These are phyloP conservation scores for Aspidiotus destructor DNA, from an alignment of 2,888 invertebrate genomes.

Conservation along the genomic window DNA sequence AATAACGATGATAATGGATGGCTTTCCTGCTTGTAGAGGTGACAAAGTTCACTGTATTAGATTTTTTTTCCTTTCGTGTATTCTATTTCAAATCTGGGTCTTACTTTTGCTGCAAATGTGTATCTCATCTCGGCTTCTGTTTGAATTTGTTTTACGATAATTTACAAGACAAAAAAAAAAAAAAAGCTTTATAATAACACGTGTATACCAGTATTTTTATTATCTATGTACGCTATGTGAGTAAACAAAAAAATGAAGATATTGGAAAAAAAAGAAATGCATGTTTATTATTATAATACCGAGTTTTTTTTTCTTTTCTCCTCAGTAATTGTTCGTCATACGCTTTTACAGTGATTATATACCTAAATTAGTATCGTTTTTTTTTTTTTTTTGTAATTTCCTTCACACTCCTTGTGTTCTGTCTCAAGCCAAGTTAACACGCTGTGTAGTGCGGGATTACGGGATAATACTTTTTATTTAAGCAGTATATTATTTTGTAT, in stretches of 20 bases:
- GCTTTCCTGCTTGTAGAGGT: constrained; percentile 32
- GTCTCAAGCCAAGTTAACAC: constrained; percentile 8
- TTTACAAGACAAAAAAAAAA: not conserved
- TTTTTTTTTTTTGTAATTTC: constrained; percentile 15
- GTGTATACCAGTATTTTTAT: constrained; percentile 31
- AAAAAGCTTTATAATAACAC: constrained; percentile 30
- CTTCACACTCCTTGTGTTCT: constrained; percentile 10
- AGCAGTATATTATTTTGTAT: no score
- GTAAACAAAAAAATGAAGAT: constrained; percentile 21
- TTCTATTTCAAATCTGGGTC: constrained; percentile 15
- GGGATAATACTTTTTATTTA: no score
- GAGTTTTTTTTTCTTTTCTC: constrained; percentile 30
- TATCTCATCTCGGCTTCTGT: constrained; percentile 33
- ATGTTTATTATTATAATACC: constrained; percentile 28
- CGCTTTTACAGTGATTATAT: constrained; percentile 27
- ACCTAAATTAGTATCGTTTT: constrained; percentile 10
- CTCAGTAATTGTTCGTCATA: constrained; percentile 25
- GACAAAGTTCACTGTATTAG: constrained; percentile 31
- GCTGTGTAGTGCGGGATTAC: not conserved
- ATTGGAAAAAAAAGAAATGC: constrained; percentile 28
- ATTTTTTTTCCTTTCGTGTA: constrained; percentile 21
- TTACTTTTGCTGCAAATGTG: constrained; percentile 31
- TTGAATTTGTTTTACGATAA: constrained; percentile 30
- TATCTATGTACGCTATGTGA: constrained; percentile 33
- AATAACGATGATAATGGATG: not conserved